Conservation (phyloP, 1,140 invertebrate genomes). For the Palaemon carinicauda region DNA sequence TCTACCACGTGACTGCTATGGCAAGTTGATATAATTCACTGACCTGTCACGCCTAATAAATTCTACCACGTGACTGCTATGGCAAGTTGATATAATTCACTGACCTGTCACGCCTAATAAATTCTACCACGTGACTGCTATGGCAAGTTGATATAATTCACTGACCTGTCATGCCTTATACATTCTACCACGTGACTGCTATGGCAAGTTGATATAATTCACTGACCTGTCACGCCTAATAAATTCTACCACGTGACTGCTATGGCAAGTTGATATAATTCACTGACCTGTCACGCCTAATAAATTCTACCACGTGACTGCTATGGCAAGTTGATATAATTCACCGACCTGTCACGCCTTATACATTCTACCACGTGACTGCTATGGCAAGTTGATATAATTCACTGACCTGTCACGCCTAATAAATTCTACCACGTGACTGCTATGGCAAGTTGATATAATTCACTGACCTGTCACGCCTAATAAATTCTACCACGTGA, state of each 20-base stretch:
- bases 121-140: slow-evolving; percentile 97
- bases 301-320: slow-evolving; percentile 98
- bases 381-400: slow-evolving; percentile 98
- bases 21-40: slow-evolving; percentile 99
- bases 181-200: slow-evolving; percentile 98
- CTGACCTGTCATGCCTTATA: slow-evolving; percentile 97
- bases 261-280: slow-evolving; percentile 99
- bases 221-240: slow-evolving; percentile 98
- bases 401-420: slow-evolving; percentile 98
- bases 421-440: slow-evolving; percentile 98
- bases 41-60: slow-evolving; percentile 99
- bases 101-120: slow-evolving; percentile 98
- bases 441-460: slow-evolving; percentile 99
- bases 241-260: slow-evolving; percentile 97
- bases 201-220: slow-evolving; percentile 99
- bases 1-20: slow-evolving; percentile 98
- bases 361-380: slow-evolving; percentile 99
- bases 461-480: slow-evolving; percentile 98
- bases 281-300: slow-evolving; percentile 97
- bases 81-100: slow-evolving; percentile 99
- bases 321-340: slow-evolving; percentile 99
- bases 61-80: slow-evolving; percentile 97
- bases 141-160: slow-evolving; percentile 99
- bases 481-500: slow-evolving; percentile 98
- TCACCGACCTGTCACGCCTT: slow-evolving; percentile 97